Percentiles rank a stretch among this genome's conserved stretches.
Evolutionary conservation across 2,888 invertebrate species (phyloP).

Genomic region (Drosophila silvestris): DNA sequence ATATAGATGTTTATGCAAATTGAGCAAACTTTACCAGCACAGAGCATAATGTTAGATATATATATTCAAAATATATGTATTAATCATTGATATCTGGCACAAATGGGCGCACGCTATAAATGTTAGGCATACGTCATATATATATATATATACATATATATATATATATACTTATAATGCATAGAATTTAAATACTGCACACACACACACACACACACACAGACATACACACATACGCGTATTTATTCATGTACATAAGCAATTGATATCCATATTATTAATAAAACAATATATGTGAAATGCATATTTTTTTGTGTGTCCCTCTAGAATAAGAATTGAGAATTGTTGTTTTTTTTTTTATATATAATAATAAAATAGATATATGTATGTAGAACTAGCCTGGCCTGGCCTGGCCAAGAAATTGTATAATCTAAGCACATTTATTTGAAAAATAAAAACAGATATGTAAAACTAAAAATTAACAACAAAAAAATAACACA

Average conservation of each 20-base stretch:
- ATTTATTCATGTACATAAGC: conserved; percentile 71
- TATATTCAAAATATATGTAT: conserved; percentile 75
- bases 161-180: conserved; percentile 11
- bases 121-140: conserved; percentile 39
- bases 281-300: conserved; percentile 35
- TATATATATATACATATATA: conserved; percentile 29
- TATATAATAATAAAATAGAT: conserved; percentile 48
- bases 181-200: conserved; percentile 6
- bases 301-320: conserved; percentile 51
- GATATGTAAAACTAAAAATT: conserved; percentile 1
- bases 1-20: conserved; percentile 24
- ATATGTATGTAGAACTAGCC: conserved; percentile 38
- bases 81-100: conserved; percentile 51
- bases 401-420: conserved; percentile 53
- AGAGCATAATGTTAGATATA: conserved; percentile 61
- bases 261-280: conserved; percentile 33
- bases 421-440: conserved; percentile 49
- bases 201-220: conserved; percentile 23
- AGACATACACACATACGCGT: conserved; percentile 30
- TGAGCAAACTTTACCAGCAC: conserved; percentile 23
- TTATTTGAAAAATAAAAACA: conserved; percentile 19
- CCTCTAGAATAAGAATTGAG: conserved; percentile 42
- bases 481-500: background rate
- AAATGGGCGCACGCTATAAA: conserved; percentile 57
- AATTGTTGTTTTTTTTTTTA: conserved; percentile 46